These are phyloP conservation scores for Calypte anna DNA, from an alignment of 2,113 vertebrate genomes.

Conservation along the genomic window DNA sequence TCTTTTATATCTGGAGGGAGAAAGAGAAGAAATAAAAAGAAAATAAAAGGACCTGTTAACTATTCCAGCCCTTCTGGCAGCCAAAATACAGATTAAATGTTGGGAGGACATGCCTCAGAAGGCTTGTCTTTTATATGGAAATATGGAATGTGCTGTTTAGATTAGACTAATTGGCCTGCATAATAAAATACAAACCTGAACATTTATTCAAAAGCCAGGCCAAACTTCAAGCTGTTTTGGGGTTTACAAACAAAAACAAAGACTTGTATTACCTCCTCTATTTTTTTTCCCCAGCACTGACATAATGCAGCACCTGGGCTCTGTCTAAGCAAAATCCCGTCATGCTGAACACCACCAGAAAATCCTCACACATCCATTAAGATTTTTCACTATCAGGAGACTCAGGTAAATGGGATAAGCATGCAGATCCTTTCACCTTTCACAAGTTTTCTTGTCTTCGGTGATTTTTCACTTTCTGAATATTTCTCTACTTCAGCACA, in stretches of 20 bases:
- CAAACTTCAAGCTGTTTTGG: conserved; percentile 6
- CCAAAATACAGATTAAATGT: not conserved
- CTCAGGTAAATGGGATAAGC: conserved; percentile 20
- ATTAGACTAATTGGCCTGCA: conserved; percentile 38
- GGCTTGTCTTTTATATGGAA: conserved; percentile 42
- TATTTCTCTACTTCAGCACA: not conserved
- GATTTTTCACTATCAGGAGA: not conserved
- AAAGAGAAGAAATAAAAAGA: not conserved
- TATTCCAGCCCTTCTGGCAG: not conserved
- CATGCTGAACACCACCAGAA: not conserved
- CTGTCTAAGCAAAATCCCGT: not conserved
- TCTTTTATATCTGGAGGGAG: not conserved
- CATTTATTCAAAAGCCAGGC: conserved; percentile 12
- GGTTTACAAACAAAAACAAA: not conserved
- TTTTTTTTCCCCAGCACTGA: not conserved
- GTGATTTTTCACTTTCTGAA: conserved; percentile 47
- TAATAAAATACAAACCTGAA: conserved; percentile 39
- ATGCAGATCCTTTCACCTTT: conserved; percentile 15
- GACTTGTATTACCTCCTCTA: not conserved
- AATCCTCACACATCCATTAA: not conserved
- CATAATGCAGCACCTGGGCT: not conserved
- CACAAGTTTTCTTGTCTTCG: conserved; percentile 25
- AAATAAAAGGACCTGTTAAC: not conserved
- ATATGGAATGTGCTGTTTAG: not conserved
- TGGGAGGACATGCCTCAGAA: not conserved